A percentile compares a stretch with the other conserved stretches of the same genome.
Evolutionary conservation across 2,888 invertebrate species (phyloP).

Genomic region (Coecobrya sp.): DNA sequence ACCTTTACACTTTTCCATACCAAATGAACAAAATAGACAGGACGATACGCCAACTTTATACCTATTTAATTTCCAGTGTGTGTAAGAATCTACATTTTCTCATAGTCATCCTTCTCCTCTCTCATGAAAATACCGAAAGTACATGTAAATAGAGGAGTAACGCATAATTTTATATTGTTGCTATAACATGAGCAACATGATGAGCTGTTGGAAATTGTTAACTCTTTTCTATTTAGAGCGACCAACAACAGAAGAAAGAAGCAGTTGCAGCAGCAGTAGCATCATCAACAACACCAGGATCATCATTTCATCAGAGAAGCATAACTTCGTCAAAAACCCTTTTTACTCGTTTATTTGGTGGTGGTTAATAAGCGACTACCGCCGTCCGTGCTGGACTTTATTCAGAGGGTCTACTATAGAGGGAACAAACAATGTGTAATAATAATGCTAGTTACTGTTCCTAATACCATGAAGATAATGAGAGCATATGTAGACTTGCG

Average conservation of each 20-base stretch:
- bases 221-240: no score
- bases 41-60: not conserved
- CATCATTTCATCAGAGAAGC: not conserved
- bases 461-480: conserved; percentile 19
- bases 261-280: not conserved
- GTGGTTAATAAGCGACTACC: conserved; percentile 39
- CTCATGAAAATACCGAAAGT: conserved; percentile 25
- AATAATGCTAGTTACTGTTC: conserved; percentile 14
- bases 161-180: not conserved
- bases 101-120: not conserved
- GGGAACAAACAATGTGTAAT: conserved; percentile 8
- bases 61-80: not conserved
- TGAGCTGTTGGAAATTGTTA: conserved; percentile 1
- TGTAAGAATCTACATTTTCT: not conserved
- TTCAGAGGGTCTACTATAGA: not conserved
- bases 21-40: not conserved
- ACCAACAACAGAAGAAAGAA: not conserved
- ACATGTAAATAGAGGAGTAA: not conserved
- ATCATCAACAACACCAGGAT: not conserved
- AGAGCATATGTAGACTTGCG: not conserved
- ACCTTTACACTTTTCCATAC: conserved; percentile 1
- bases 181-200: not conserved
- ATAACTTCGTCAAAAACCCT: conserved; percentile 28
- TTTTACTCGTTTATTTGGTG: conserved; percentile 51
- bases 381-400: not conserved